A percentile compares a stretch with the other conserved stretches of the same genome.
These are phyloP conservation scores for Nyleta sp. DNA, from an alignment of 2,888 invertebrate species.

Conservation along the genomic window DNA sequence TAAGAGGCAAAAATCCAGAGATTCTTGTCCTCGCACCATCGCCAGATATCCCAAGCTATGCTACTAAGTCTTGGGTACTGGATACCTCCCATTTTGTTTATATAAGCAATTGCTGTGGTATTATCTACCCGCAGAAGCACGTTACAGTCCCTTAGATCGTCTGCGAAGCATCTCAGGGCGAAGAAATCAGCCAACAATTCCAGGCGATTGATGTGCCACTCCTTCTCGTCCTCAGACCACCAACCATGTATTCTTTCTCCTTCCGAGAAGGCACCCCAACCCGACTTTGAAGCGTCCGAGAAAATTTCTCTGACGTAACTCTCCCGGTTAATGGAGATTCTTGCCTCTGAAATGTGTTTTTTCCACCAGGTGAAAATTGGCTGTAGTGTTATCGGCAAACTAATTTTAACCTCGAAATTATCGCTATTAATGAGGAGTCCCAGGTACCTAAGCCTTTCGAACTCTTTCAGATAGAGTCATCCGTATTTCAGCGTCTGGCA, in stretches of 20 bases:
- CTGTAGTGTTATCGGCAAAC: neutral
- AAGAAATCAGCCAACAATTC: conserved; percentile 25
- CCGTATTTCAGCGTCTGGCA: conserved; percentile 3
- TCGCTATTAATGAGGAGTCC: neutral
- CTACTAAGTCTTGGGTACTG: neutral
- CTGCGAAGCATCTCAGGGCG: conserved; percentile 23
- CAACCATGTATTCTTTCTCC: conserved; percentile 8
- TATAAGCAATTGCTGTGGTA: neutral
- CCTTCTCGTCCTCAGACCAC: neutral
- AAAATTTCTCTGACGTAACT: conserved; percentile 11
- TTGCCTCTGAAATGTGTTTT: neutral
- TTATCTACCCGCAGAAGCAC: conserved; percentile 2
- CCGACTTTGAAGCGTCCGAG: conserved; percentile 26
- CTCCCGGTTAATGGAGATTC: neutral
- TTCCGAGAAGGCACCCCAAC: conserved; percentile 25
- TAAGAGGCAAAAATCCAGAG: neutral
- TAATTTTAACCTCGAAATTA: conserved; percentile 6
- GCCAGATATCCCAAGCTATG: conserved; percentile 1
- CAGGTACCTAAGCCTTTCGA: neutral
- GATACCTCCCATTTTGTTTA: conserved; percentile 10
- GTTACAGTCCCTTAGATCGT: neutral
- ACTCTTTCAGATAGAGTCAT: conserved; percentile 5
- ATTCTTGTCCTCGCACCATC: neutral
- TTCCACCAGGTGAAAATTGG: conserved; percentile 15
- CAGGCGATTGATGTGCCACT: neutral